phyloP scores from a whole-genome alignment of 2,797 vertebrate species.

The Melanotaenia pygmaea region DNA sequence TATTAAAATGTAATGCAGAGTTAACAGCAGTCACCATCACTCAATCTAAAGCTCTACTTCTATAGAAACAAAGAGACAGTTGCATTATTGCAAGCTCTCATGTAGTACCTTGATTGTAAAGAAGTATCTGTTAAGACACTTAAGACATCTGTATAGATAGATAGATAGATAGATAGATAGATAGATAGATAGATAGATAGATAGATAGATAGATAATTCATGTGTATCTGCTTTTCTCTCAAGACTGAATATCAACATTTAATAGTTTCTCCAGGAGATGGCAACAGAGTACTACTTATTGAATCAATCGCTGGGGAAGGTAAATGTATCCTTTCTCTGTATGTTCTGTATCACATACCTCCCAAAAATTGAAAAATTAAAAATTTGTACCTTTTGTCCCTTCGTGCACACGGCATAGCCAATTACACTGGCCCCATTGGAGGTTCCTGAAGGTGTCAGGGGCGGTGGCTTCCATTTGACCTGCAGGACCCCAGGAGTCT shows the following conservation, averaged over 20 bases:
- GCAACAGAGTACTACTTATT: conserved; percentile 57
- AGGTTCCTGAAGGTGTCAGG: conserved; percentile 90
- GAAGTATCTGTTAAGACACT: background rate
- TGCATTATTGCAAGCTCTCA: background rate
- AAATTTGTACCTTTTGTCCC: conserved; percentile 90
- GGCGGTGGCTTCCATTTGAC: conserved; percentile 92
- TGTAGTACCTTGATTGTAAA: background rate
- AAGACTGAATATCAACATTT: conserved; percentile 21
- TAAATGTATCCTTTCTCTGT: background rate
- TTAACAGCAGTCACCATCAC: conserved; percentile 8
- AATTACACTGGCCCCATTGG: conserved; percentile 93
- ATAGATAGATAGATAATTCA: background rate
- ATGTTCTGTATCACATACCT: conserved; percentile 9
- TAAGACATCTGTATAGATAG: no score
- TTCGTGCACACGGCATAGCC: conserved; percentile 95
- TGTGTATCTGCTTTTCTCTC: conserved; percentile 3
- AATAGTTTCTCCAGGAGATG: conserved; percentile 70
- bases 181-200: no score
- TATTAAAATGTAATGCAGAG: conserved; percentile 38
- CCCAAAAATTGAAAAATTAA: background rate
- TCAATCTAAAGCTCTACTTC: conserved; percentile 1
- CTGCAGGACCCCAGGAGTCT: conserved; percentile 86
- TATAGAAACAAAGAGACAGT: background rate
- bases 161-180: no score
- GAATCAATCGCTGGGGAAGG: background rate